Evolutionary conservation across 2,113 vertebrate species (phyloP).

Genomic region (Calyptomena viridis): DNA sequence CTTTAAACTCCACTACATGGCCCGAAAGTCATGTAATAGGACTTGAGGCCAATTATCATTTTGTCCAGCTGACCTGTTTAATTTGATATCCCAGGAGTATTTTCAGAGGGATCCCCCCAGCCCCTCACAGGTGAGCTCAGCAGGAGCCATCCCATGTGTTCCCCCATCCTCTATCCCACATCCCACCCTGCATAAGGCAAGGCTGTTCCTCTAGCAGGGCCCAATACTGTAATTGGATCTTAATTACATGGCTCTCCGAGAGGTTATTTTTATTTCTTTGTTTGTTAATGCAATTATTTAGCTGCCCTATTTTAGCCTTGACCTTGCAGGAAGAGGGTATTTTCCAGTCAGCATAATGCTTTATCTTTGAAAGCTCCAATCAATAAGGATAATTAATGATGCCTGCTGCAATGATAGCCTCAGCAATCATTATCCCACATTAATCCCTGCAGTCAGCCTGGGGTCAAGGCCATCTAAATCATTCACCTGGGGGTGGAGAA

Average conservation of each 20-base stretch:
- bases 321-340: constrained; percentile 96
- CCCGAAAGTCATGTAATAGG: constrained; percentile 72
- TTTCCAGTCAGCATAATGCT: constrained; percentile 99
- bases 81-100: constrained; percentile 62
- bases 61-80: constrained; percentile 63
- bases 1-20: constrained; percentile 64
- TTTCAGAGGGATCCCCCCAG: constrained; percentile 45
- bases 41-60: constrained; percentile 54
- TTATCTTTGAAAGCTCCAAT: constrained; percentile 99
- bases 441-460: constrained; percentile 96
- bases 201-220: constrained; percentile 66
- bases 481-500: constrained; percentile 94
- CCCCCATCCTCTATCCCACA: background rate
- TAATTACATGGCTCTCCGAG: constrained; percentile 78
- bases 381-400: constrained; percentile 99
- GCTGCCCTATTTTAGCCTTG: constrained; percentile 91
- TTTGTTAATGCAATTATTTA: constrained; percentile 89
- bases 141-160: constrained; percentile 18
- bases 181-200: background rate
- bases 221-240: constrained; percentile 78
- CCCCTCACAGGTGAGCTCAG: background rate
- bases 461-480: constrained; percentile 98
- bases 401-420: constrained; percentile 99
- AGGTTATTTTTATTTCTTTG: constrained; percentile 86
- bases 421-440: constrained; percentile 98